These are phyloP conservation scores for Ophiodon elongatus DNA, from an alignment of 2,113 vertebrate species.

Conservation along the genomic window DNA sequence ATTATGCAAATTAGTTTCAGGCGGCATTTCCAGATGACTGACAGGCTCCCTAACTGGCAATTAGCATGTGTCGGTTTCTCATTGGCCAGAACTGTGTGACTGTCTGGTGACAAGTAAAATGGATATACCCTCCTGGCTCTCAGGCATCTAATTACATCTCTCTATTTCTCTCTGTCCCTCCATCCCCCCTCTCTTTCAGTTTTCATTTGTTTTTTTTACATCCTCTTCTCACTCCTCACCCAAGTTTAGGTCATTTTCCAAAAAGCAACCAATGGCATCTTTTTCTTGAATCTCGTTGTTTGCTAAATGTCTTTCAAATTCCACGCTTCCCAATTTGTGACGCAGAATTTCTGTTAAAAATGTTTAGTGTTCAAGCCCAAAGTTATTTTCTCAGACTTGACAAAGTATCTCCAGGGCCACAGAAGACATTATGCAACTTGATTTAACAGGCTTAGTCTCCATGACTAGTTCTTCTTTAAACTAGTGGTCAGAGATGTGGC, in stretches of 20 bases:
- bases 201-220: background rate
- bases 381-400: background rate
- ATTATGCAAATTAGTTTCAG: constrained; percentile 72
- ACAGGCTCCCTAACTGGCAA: constrained; percentile 70
- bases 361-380: background rate
- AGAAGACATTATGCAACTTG: background rate
- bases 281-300: background rate
- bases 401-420: constrained; percentile 2
- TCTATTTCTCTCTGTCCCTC: constrained; percentile 44
- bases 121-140: constrained; percentile 46
- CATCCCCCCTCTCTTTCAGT: background rate
- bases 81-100: constrained; percentile 61
- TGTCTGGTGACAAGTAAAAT: constrained; percentile 65
- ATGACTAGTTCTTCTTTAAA: constrained; percentile 3
- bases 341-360: background rate
- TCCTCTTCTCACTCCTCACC: background rate
- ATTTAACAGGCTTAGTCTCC: background rate
- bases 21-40: constrained; percentile 65
- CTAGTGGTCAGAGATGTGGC: too few relatives aligned
- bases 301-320: background rate
- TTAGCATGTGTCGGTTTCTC: constrained; percentile 67
- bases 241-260: background rate
- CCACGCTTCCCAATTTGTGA: background rate
- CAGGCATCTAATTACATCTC: constrained; percentile 44
- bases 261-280: background rate